Evolutionary conservation across 2,888 invertebrate species (phyloP).

Genomic region (Pristionchus japonicus): DNA sequence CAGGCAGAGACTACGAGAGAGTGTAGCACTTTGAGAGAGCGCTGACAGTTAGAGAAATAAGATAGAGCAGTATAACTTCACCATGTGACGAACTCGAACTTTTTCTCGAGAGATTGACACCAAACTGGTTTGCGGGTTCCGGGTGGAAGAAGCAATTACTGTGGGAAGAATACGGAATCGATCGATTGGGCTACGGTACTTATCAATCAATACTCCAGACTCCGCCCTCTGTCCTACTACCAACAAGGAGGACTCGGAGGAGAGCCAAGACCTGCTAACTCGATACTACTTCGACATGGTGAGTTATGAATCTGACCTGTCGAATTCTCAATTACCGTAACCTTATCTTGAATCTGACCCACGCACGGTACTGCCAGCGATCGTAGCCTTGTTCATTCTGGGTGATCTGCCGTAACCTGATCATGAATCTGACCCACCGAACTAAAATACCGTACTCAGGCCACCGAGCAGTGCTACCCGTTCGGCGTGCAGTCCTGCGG

Average conservation of each 20-base stretch:
- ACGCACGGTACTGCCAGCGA: not conserved
- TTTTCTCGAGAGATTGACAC: not conserved
- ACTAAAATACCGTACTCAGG: constrained; percentile 38
- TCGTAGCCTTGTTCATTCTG: not conserved
- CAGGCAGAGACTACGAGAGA: not conserved
- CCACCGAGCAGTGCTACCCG: constrained; percentile 70
- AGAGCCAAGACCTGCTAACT: constrained; percentile 53
- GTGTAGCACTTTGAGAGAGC: not conserved
- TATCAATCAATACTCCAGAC: constrained; percentile 52
- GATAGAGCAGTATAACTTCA: not conserved
- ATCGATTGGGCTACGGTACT: not conserved
- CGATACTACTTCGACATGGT: constrained; percentile 60
- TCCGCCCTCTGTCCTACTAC: constrained; percentile 59
- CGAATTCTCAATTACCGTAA: not conserved
- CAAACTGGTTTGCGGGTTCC: not conserved
- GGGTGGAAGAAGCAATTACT: too few species aligned
- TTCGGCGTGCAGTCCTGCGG: constrained; percentile 69
- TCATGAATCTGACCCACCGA: not conserved
- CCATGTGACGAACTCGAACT: not conserved
- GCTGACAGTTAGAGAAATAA: not conserved
- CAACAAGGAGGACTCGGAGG: constrained; percentile 52
- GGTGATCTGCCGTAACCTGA: not conserved
- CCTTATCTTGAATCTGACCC: not conserved
- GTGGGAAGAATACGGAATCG: not conserved
- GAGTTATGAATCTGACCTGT: not conserved